phyloP scores from a whole-genome alignment of 2,113 vertebrate species.

The Pseudorectes ferrugineus region DNA sequence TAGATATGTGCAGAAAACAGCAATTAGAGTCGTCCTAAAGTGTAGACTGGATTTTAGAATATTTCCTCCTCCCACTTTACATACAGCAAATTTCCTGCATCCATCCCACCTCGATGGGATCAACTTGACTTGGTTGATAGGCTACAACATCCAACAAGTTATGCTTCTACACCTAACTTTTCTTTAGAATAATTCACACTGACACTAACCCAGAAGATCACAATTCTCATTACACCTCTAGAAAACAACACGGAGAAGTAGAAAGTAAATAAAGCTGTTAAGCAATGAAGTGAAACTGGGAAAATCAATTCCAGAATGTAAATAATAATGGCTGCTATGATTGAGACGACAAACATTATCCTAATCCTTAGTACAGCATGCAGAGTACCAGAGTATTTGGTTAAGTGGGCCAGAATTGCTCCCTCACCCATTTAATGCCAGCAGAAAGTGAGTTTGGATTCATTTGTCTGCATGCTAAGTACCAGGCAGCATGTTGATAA shows the following conservation, averaged over 20 bases:
- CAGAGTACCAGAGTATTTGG: background rate
- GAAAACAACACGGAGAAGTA: background rate
- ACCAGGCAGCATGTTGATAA: background rate
- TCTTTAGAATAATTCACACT: background rate
- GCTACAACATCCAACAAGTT: background rate
- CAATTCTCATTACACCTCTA: background rate
- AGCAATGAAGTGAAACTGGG: background rate
- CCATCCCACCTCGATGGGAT: background rate
- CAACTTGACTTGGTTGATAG: background rate
- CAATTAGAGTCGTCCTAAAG: background rate
- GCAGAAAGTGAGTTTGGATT: background rate
- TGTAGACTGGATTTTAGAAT: background rate
- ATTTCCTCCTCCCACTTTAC: background rate
- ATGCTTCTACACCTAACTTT: background rate
- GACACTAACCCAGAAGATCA: background rate
- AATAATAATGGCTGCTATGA: background rate
- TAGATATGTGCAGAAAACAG: background rate
- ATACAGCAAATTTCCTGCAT: background rate
- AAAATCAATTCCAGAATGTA: background rate
- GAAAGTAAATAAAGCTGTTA: background rate
- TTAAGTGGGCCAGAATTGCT: background rate
- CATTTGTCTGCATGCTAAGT: background rate
- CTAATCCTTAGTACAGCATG: background rate
- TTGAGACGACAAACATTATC: background rate
- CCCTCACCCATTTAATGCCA: background rate